Evolutionary conservation across 2,797 vertebrate species (phyloP).

Genomic region (Sebastolobus alascanus): DNA sequence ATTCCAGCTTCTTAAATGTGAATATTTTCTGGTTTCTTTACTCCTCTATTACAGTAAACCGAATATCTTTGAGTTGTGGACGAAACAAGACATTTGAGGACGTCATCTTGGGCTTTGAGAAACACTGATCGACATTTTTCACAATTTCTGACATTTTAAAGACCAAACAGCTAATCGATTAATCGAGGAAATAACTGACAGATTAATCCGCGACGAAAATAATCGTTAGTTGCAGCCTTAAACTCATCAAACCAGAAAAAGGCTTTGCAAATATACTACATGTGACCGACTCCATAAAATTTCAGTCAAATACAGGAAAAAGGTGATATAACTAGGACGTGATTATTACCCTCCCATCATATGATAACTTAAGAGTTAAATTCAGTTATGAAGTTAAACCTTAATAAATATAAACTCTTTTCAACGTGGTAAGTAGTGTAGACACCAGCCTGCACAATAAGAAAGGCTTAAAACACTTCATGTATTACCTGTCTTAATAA

Average conservation of each 20-base stretch:
- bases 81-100: too few relatives aligned
- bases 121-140: too few relatives aligned
- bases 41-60: too few relatives aligned
- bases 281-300: neutral
- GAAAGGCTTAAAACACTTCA: neutral
- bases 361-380: neutral
- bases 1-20: too few relatives aligned
- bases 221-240: too few relatives aligned
- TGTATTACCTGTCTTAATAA: neutral
- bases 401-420: neutral
- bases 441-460: neutral
- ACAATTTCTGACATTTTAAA: too few relatives aligned
- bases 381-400: neutral
- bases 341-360: neutral
- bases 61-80: too few relatives aligned
- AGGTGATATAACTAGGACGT: neutral
- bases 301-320: neutral
- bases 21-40: too few relatives aligned
- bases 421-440: neutral
- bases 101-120: too few relatives aligned
- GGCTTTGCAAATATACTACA: slow-evolving; percentile 3
- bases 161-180: too few relatives aligned
- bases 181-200: too few relatives aligned
- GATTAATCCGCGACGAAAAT: too few relatives aligned
- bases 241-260: neutral